A percentile compares a stretch with the other conserved stretches of the same genome.
Conservation (phyloP, 2,888 invertebrate species). For the Achlya flavicornis region DNA sequence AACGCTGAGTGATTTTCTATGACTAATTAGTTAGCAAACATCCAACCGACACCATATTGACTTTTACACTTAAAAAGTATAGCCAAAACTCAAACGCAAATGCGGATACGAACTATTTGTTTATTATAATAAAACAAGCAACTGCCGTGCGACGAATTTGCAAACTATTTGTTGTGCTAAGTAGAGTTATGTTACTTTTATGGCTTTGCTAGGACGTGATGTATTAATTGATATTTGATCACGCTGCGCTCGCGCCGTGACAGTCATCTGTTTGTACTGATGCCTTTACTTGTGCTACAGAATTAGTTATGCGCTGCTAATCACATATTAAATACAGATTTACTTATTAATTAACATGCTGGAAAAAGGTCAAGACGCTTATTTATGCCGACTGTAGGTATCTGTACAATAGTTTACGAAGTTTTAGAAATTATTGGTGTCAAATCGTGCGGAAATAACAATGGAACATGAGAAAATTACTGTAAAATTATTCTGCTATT, state of each 20-base stretch:
- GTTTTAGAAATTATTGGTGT: slow-evolving; percentile 23
- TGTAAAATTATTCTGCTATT: not conserved
- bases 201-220: slow-evolving; percentile 53
- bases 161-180: slow-evolving; percentile 40
- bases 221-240: slow-evolving; percentile 53
- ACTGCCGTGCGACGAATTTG: slow-evolving; percentile 35
- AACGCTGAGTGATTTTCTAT: slow-evolving; percentile 65
- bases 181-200: slow-evolving; percentile 47
- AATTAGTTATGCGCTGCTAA: slow-evolving; percentile 50
- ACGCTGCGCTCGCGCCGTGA: slow-evolving; percentile 51
- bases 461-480: not conserved
- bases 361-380: slow-evolving; percentile 33
- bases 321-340: slow-evolving; percentile 42
- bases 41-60: slow-evolving; percentile 61
- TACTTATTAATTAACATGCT: slow-evolving; percentile 46
- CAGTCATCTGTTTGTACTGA: slow-evolving; percentile 32
- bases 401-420: slow-evolving; percentile 27
- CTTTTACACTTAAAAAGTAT: slow-evolving; percentile 52
- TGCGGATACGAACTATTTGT: slow-evolving; percentile 46
- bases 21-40: slow-evolving; percentile 70
- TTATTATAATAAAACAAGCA: slow-evolving; percentile 36
- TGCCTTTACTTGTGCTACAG: slow-evolving; percentile 33
- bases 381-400: slow-evolving; percentile 25
- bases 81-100: slow-evolving; percentile 43
- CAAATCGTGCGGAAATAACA: slow-evolving; percentile 20